Conservation (phyloP, 2,113 vertebrate species). For the Tragulus kanchil region DNA sequence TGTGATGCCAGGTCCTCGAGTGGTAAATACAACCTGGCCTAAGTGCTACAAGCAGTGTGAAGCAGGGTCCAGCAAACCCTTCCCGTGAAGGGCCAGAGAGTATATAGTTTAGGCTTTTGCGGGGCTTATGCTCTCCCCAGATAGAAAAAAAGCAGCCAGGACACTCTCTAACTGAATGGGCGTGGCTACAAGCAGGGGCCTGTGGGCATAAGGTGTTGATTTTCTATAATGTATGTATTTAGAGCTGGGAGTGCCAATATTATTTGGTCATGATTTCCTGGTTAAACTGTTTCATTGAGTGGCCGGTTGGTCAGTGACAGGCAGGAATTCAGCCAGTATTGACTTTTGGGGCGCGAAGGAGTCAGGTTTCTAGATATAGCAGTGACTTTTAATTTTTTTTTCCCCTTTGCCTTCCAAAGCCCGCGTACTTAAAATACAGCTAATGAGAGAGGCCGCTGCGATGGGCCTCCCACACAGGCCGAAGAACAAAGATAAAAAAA, state of each 20-base stretch:
- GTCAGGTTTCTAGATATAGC: not conserved
- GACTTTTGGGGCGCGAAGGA: not conserved
- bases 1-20: not conserved
- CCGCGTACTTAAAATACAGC: not conserved
- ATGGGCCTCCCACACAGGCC: too few relatives aligned
- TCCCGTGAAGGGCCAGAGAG: not conserved
- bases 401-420: not conserved
- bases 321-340: not conserved
- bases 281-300: constrained; percentile 10
- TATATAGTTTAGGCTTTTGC: too few relatives aligned
- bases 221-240: not conserved
- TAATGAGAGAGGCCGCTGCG: not conserved
- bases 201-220: not conserved
- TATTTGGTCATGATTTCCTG: not conserved
- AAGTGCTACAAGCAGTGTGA: not conserved
- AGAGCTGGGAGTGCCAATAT: not conserved
- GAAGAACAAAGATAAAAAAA: too few relatives aligned
- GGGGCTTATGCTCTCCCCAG: fast-evolving
- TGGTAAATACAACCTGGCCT: not conserved
- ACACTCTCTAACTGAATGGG: fast-evolving
- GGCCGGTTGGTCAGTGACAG: not conserved
- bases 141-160: not conserved
- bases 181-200: not conserved
- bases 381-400: not conserved
- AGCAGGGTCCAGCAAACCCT: too few relatives aligned